Conservation (phyloP, 2,888 invertebrate species). For the Plutella xylostella region DNA sequence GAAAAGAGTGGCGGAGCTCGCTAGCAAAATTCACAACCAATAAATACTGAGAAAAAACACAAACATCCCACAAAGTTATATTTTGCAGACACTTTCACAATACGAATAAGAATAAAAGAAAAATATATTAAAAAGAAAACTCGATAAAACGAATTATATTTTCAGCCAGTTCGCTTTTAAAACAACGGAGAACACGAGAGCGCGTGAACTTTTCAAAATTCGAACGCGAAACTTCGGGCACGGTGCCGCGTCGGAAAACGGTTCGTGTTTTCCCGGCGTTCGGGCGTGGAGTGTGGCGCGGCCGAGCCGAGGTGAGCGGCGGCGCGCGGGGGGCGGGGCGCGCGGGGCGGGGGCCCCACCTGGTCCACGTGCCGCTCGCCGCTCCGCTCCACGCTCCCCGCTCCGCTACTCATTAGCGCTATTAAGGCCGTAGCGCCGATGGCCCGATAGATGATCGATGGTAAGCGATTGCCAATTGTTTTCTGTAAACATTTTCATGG, state of each 20-base stretch:
- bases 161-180: slow-evolving; percentile 13
- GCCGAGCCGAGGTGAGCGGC: slow-evolving; percentile 50
- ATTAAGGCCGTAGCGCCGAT: slow-evolving; percentile 25
- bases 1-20: slow-evolving; percentile 28
- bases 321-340: slow-evolving; percentile 38
- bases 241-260: slow-evolving; percentile 57
- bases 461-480: slow-evolving; percentile 32
- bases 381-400: slow-evolving; percentile 35
- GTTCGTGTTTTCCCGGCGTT: slow-evolving; percentile 65
- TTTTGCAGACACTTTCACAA: slow-evolving; percentile 19
- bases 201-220: slow-evolving; percentile 27
- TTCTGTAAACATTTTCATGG: slow-evolving; percentile 24
- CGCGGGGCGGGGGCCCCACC: slow-evolving; percentile 63
- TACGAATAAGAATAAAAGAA: not conserved
- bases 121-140: not conserved
- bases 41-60: slow-evolving; percentile 40
- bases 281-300: slow-evolving; percentile 65
- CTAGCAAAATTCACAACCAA: slow-evolving; percentile 34
- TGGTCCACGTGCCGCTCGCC: slow-evolving; percentile 39
- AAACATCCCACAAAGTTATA: slow-evolving; percentile 56
- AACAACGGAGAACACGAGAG: too few species aligned
- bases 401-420: slow-evolving; percentile 17
- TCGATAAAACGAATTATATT: not conserved
- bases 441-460: slow-evolving; percentile 45
- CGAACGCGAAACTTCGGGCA: slow-evolving; percentile 41